Evolutionary conservation across 1,140 invertebrate genomes (phyloP), one percentile per base, ranked within the genome.

Genomic region (Sycophila sp.): DNA sequence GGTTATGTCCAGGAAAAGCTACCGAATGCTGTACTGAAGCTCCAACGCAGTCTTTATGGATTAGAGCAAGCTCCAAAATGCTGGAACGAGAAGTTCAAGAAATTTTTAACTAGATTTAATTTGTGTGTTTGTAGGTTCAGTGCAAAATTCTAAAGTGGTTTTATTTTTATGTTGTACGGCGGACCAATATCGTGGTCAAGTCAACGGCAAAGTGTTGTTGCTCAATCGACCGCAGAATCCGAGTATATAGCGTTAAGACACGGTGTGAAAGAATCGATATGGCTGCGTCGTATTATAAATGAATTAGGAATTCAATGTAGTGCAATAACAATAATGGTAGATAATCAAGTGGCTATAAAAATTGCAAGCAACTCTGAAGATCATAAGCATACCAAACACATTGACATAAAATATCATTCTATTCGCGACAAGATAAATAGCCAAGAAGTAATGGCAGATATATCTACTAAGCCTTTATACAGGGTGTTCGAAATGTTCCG

Each of bases 381-480:
- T 67, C 78, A 81, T 47, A 77, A 81, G 60, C 45, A 79, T 30
- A 76, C 79, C 0, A 84, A 86, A 63, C 83, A 86, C 68, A 84
- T 86, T 30, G 79, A 84, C 51, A 73, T 83, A 0, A 70, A 73
- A 22, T 78, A 67, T 71, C 78, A 81, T 69, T 83, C 75, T 76
- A 59, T 82, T 8, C 55, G 79, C 30, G 76, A 81, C 34, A 65
- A 77, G 22, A 59, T 77, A 8, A 65, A 72, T 26, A 42, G 28
- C 6, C 53, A 45, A 13, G 55, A 72, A 66, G 65, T 80, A 38
- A 0, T 77, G 10, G 80, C 82, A 2, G 81, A 85, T 40, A 70
- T 76, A 42, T 72, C 53, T 67, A 76, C 74, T 5, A 73, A 72
- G 24, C 51, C 69, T 1, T 51, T 78, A n/a, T n/a, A n/a, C n/a